Evolutionary conservation across 2,797 vertebrate species (phyloP), one percentile per base, ranked within the genome.

Genomic region (Poeciliopsis infans): DNA sequence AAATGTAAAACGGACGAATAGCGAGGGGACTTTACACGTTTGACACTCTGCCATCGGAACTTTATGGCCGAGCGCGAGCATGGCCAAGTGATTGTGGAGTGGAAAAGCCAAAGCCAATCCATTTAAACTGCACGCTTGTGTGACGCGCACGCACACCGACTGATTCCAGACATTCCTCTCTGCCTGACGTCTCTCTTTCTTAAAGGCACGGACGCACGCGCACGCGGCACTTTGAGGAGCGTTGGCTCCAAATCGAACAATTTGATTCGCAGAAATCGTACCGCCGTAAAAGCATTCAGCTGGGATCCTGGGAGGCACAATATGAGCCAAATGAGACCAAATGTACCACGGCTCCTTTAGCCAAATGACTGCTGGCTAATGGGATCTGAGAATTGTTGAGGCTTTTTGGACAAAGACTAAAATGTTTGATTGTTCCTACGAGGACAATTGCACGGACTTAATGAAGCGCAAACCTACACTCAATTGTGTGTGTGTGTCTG

Each of bases 61-160:
- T 90, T 86, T 74, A 76, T 80, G 81, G 90, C 82, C 4, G 7
- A 88, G 82, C 80, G 77, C 77, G 84, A 83, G 80, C 55, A 70
- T 78, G 81, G 88, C 78, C 72, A 45, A 80, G 78, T 77, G 79
- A 89, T 78, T 83, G 74, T 78, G 71, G 47, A 79, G 81, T 80
- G 68, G 77, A 16, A 76, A 87, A 85, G 81, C 87, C 79, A 83
- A 78, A 87, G 89, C 88, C 90, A 92, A 90, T 92, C 90, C 87
- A 81, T 93, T 93, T 91, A 80, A 90, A 91, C 84, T 87, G 78
- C 20, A 20, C 70, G 81, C 82, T 87, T 78, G 83, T 88, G 86
- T 81, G 79, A 86, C 85, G 20, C 87, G 83, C 89, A 88, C 90
- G 89, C 87, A 87, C 83, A 86, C 85, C 83, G 79, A 77, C 83